phyloP scores from a whole-genome alignment of 2,888 invertebrate species.

The Platerodrilus igneus region DNA sequence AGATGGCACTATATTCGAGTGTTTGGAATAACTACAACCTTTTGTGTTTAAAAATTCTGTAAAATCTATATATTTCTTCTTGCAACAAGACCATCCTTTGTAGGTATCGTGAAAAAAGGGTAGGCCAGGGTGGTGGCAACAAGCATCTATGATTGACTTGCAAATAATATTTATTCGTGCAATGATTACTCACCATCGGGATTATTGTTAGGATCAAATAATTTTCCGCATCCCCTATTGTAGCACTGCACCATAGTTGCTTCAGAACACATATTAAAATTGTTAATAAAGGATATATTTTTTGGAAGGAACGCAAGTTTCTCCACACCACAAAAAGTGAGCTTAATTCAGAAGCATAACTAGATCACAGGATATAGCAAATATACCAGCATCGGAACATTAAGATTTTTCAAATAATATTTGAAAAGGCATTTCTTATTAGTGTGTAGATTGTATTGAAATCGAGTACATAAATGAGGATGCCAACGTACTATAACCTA shows the following conservation, averaged over 20 bases:
- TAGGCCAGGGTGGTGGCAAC: constrained; percentile 85
- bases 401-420: too few relatives aligned
- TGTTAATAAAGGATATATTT: too few relatives aligned
- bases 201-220: constrained; percentile 69
- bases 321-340: too few relatives aligned
- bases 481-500: too few relatives aligned
- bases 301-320: too few relatives aligned
- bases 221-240: constrained; percentile 91
- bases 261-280: constrained; percentile 11
- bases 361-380: too few relatives aligned
- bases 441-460: too few relatives aligned
- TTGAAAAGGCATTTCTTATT: too few relatives aligned
- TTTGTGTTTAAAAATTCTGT: constrained; percentile 93
- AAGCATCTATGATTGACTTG: constrained; percentile 67
- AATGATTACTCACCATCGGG: constrained; percentile 60
- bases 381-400: too few relatives aligned
- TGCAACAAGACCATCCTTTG: constrained; percentile 98
- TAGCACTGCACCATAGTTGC: constrained; percentile 57
- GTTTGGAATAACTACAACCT: constrained; percentile 80
- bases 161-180: constrained; percentile 23
- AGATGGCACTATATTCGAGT: constrained; percentile 88
- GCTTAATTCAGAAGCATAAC: too few relatives aligned
- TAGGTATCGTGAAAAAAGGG: constrained; percentile 98
- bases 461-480: too few relatives aligned
- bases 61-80: constrained; percentile 93